Percentiles rank a stretch among this genome's conserved stretches.
phyloP scores from a whole-genome alignment of 2,888 invertebrate species.

The Macrosoma leucophasiata region DNA sequence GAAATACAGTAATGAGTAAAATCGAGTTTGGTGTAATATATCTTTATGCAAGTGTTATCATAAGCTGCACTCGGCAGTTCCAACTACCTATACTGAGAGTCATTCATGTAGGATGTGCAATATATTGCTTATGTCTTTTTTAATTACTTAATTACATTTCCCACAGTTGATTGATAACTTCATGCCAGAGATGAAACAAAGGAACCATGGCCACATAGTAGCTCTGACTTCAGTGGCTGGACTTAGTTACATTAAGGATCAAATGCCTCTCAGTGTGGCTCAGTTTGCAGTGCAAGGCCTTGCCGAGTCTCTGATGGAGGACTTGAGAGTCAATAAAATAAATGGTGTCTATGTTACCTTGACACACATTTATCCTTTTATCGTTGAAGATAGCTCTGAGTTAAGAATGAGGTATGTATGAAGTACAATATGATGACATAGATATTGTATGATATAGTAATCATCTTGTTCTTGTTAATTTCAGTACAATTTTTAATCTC shows the following conservation, averaged over 20 bases:
- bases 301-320: conserved; percentile 77
- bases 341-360: conserved; percentile 76
- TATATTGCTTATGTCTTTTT: too few species aligned
- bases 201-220: conserved; percentile 76
- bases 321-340: conserved; percentile 73
- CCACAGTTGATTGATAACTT: conserved; percentile 75
- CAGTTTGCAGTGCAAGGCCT: conserved; percentile 81
- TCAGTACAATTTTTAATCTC: too few species aligned
- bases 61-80: too few species aligned
- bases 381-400: conserved; percentile 73
- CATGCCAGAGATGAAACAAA: conserved; percentile 76
- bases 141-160: conserved; percentile 29
- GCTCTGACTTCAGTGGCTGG: conserved; percentile 79
- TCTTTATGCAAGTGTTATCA: too few species aligned
- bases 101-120: too few species aligned
- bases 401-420: conserved; percentile 69
- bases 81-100: too few species aligned
- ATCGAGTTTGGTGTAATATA: too few species aligned
- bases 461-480: too few species aligned
- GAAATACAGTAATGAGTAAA: too few species aligned
- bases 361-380: conserved; percentile 78
- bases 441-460: too few species aligned
- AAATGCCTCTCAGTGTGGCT: conserved; percentile 77
- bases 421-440: too few species aligned
- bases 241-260: conserved; percentile 73